A percentile compares a stretch with the other conserved stretches of the same genome.
Conservation (phyloP, 2,113 vertebrate genomes). For the Chamaetylas fuelleborni region DNA sequence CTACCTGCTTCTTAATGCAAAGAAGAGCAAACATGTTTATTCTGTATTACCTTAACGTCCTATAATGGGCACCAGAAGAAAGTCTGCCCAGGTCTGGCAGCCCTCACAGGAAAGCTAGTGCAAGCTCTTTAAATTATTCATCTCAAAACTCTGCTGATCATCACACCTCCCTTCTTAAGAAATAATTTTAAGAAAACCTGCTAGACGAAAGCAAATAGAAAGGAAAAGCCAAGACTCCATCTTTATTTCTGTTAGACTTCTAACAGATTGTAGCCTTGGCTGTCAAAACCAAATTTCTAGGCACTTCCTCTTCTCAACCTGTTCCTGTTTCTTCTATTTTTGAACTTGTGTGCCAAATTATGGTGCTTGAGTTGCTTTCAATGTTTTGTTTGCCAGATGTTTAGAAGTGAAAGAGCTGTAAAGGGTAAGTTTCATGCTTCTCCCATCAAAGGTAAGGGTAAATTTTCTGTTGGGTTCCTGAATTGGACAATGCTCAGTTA, state of each 20-base stretch:
- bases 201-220: background rate
- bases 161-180: background rate
- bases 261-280: background rate
- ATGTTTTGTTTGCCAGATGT: background rate
- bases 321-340: background rate
- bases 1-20: background rate
- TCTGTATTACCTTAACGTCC: background rate
- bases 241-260: background rate
- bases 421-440: background rate
- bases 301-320: background rate
- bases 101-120: background rate
- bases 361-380: background rate
- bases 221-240: background rate
- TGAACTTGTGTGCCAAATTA: background rate
- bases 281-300: background rate
- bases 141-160: background rate
- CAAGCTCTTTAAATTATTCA: background rate
- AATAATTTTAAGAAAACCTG: background rate
- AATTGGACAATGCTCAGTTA: background rate
- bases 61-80: background rate
- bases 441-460: background rate
- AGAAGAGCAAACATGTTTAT: background rate
- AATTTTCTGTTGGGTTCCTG: background rate
- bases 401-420: background rate
- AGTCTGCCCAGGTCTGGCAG: background rate